A percentile compares a stretch with the other conserved stretches of the same genome.
These are phyloP conservation scores for Tetanocera ferruginea DNA, from an alignment of 2,888 invertebrate genomes.

Conservation along the genomic window DNA sequence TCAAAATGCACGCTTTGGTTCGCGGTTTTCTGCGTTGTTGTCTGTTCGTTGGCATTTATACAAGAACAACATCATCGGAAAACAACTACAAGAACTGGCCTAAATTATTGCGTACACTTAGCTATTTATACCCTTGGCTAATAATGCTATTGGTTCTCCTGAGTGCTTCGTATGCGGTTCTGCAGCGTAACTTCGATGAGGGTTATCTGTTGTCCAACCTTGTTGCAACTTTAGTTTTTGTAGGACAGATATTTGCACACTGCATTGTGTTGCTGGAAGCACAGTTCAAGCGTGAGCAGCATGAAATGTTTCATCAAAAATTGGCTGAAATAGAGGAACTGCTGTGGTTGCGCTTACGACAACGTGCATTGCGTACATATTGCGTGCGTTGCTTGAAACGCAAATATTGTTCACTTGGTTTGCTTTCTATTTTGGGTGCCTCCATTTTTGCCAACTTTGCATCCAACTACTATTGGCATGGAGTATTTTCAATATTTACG, in stretches of 20 bases:
- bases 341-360: conserved; percentile 42
- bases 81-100: background rate
- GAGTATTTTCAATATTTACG: conserved; percentile 42
- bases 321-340: conserved; percentile 39
- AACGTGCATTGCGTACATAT: background rate
- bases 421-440: background rate
- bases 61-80: background rate
- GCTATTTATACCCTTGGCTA: conserved; percentile 26
- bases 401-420: background rate
- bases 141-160: conserved; percentile 8
- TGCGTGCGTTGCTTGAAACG: background rate
- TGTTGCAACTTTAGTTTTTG: conserved; percentile 43
- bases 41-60: conserved; percentile 42
- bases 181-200: conserved; percentile 15
- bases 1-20: background rate
- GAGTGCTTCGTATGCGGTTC: conserved; percentile 17
- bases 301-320: conserved; percentile 40
- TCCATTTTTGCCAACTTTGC: background rate
- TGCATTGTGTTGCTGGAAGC: conserved; percentile 46
- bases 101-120: no score
- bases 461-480: conserved; percentile 12
- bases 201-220: conserved; percentile 44
- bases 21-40: background rate
- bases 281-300: conserved; percentile 36
- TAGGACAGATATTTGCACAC: conserved; percentile 43